Evolutionary conservation across 2,113 vertebrate species (phyloP).

Genomic region (Ictalurus furcatus): DNA sequence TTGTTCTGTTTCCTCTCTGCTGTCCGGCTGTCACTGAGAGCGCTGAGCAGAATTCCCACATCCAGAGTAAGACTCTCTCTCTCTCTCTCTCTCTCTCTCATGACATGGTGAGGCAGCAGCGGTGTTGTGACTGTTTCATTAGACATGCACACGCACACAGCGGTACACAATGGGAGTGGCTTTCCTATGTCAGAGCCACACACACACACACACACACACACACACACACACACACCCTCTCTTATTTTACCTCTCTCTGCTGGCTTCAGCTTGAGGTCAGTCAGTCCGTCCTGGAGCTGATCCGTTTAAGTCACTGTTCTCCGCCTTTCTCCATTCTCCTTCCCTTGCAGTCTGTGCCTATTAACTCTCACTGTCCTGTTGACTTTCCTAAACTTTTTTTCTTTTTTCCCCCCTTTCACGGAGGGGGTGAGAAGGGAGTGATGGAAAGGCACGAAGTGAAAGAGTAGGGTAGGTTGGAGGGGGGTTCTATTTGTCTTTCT

Average conservation of each 20-base stretch:
- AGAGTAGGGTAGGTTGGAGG: constrained; percentile 31
- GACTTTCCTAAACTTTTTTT: constrained; percentile 8
- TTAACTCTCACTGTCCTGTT: not conserved
- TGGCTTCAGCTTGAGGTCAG: constrained; percentile 56
- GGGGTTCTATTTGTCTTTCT: constrained; percentile 56
- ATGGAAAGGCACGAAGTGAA: constrained; percentile 26
- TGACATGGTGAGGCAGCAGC: constrained; percentile 66
- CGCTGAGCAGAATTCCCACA: constrained; percentile 29
- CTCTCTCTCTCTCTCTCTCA: constrained; percentile 17
- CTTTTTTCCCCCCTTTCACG: not conserved
- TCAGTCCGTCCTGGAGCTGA: constrained; percentile 38
- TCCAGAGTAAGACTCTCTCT: constrained; percentile 3
- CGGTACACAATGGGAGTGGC: constrained; percentile 68
- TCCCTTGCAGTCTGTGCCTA: not conserved
- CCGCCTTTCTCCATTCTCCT: constrained; percentile 13
- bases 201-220: constrained; percentile 37
- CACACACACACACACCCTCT: constrained; percentile 37
- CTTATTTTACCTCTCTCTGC: constrained; percentile 35
- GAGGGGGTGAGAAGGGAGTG: constrained; percentile 28
- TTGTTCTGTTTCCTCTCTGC: constrained; percentile 20
- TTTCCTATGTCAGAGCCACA: constrained; percentile 58
- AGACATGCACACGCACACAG: constrained; percentile 60
- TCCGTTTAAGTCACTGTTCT: constrained; percentile 9
- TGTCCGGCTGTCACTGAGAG: constrained; percentile 10
- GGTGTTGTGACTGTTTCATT: constrained; percentile 72